These are phyloP conservation scores for Xestia xanthographa DNA, from an alignment of 2,888 invertebrate species.

Conservation along the genomic window DNA sequence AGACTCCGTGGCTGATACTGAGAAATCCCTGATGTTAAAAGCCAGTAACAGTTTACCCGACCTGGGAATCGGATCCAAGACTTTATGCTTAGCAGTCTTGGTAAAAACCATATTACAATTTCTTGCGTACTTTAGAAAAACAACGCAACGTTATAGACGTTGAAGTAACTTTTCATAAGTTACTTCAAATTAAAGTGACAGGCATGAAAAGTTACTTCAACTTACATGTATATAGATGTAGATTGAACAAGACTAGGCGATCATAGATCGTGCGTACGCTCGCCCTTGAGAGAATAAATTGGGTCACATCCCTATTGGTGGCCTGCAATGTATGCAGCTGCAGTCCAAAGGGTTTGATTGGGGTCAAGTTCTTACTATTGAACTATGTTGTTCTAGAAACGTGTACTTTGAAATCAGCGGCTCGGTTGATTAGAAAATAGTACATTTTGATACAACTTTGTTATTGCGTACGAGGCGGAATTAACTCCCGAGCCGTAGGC, in stretches of 20 bases:
- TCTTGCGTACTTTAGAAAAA: not conserved
- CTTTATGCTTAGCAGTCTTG: no score
- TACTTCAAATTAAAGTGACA: no score
- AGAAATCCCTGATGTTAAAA: no score
- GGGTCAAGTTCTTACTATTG: constrained; percentile 66
- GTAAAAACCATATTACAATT: not conserved
- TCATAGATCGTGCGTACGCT: constrained; percentile 52
- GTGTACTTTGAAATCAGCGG: not conserved
- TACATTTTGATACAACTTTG: no score
- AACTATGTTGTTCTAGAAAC: constrained; percentile 50
- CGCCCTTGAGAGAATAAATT: constrained; percentile 70
- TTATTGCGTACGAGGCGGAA: no score
- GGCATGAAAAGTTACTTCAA: not conserved
- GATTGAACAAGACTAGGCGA: constrained; percentile 13
- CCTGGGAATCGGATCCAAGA: no score
- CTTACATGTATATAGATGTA: not conserved
- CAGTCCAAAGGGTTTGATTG: constrained; percentile 59
- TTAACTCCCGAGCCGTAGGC: no score
- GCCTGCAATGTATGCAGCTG: constrained; percentile 68
- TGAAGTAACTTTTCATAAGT: no score
- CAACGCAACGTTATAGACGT: no score
- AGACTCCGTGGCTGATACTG: no score
- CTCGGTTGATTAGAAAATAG: not conserved
- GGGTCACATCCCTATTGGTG: constrained; percentile 77
- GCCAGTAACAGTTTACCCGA: no score